Evolutionary conservation across 2,113 vertebrate species (phyloP), one percentile per base, ranked within the genome.

Genomic region (Baryphthengus martii): DNA sequence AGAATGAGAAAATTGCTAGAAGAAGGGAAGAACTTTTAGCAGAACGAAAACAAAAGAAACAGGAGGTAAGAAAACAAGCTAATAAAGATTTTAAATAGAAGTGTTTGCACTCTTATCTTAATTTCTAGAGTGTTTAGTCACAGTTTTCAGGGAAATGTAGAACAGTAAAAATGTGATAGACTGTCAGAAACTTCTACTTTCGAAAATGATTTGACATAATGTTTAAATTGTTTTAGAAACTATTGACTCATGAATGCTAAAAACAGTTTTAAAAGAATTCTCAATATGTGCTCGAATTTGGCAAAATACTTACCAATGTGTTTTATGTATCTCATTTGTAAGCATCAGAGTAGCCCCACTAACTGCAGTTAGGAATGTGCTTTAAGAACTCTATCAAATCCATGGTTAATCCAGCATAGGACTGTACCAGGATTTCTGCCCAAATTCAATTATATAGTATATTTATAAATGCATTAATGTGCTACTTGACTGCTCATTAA

Each of bases 1-100:
- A 99, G 99, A 97, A 98, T 42, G 97, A 98, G 53, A 96, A 74
- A 61, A 98, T 99, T 93, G 93, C 96, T 67, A 98, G 95, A 96
- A 99, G 99, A 98, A 98, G 98, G 83, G 98, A 98, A 94, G 99
- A 99, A 95, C 98, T 99, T 86, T n/a, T 98, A 92, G 97, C 77
- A 92, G 98, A 98, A 83, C 96, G 44, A 95, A 96, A 90, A 7
- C 97, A 82, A 95, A 96, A 26, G 87, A 98, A 96, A 93, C 68
- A 50, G 18, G 85, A 96, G 86, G 98, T 98, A 96, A 97, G 97
- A 95, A 92, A 96, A 75, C 33, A 63, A 77, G 49, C 20, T 66
- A 61, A 35, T 62, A 50, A 68, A 71, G 3, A 63, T 50, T 80
- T 91, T 39, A 70, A 67, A 66, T 53, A 59, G 11, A 66, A 91